Evolutionary conservation across 2,888 invertebrate species (phyloP), one percentile per base, ranked within the genome.

Genomic region (Beris morrisii): DNA sequence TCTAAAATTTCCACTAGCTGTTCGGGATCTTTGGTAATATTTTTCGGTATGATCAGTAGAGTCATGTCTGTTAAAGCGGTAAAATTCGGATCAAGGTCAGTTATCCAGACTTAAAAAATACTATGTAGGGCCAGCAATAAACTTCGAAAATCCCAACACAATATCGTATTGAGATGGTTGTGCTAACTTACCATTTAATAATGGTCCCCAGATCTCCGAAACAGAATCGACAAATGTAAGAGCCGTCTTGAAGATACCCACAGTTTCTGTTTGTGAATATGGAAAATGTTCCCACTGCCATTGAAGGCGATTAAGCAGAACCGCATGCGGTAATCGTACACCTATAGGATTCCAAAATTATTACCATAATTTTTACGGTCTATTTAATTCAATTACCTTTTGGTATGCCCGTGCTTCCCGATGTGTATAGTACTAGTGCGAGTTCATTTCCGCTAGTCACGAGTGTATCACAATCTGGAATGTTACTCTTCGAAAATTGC

Each of bases 151-250:
- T 38, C 7, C 9, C 1, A 9, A 7, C 38, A 9, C 9, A 38
- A 38, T 38, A 38, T 38, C 38, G 4, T 22, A 22, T 22, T 22
- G 22, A 22, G 28, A 12, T 9, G 45, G n/a, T 3, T 46, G 15
- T n/a, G 38, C 3, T 5, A 31, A 71, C 59, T 82, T 77, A 9
- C 88, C 90, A 70, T 88, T 88, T 13, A 95, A 82, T 53, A 95
- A 77, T 0, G 94, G 91, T 0, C 91, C 91, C 90, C 94, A 94
- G 65, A 95, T 87, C 82, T 95, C 95, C 2, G 90, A 86, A 7
- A 93, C 88, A 0, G 94, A 92, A 77, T 95, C 95, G 4, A 95
- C 94, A 76, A 95, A 96, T 0, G 95, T 95, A 15, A 95, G 81
- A 0, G 95, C 92, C 0, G 95, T 95, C 81, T 95, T 95, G 82